Conservation (phyloP, 2,113 vertebrate genomes). For the Alethe castanea region DNA sequence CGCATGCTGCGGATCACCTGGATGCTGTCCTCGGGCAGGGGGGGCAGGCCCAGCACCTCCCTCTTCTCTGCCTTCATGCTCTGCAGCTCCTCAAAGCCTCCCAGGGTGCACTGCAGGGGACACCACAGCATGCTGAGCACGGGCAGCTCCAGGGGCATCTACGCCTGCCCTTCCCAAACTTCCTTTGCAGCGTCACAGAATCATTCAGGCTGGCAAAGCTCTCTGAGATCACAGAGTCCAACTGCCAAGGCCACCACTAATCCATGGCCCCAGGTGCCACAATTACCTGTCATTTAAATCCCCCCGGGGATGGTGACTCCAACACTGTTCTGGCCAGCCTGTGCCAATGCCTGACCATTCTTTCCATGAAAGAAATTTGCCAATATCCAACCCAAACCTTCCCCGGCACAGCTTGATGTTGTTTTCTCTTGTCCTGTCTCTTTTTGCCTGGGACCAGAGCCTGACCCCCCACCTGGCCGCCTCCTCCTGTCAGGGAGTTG, state of each 20-base stretch:
- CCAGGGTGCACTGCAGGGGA: slow-evolving; percentile 86
- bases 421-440: not conserved
- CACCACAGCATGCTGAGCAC: rapidly evolving
- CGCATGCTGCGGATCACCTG: slow-evolving; percentile 94
- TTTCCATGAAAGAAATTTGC: rapidly evolving
- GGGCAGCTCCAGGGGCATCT: rapidly evolving
- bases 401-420: not conserved
- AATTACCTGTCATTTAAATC: not conserved
- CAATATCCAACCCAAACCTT: not conserved
- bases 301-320: no score
- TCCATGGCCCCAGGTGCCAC: not conserved
- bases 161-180: not conserved
- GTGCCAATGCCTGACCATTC: not conserved
- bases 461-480: rapidly evolving
- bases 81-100: slow-evolving; percentile 94
- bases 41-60: slow-evolving; percentile 82
- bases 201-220: not conserved
- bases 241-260: not conserved
- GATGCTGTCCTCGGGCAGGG: slow-evolving; percentile 95
- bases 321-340: not conserved
- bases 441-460: not conserved
- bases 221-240: not conserved
- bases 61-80: slow-evolving; percentile 88
- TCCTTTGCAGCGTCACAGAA: rapidly evolving
- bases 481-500: not conserved